Conservation (phyloP, 2,113 vertebrate genomes). For the Nibea albiflora region DNA sequence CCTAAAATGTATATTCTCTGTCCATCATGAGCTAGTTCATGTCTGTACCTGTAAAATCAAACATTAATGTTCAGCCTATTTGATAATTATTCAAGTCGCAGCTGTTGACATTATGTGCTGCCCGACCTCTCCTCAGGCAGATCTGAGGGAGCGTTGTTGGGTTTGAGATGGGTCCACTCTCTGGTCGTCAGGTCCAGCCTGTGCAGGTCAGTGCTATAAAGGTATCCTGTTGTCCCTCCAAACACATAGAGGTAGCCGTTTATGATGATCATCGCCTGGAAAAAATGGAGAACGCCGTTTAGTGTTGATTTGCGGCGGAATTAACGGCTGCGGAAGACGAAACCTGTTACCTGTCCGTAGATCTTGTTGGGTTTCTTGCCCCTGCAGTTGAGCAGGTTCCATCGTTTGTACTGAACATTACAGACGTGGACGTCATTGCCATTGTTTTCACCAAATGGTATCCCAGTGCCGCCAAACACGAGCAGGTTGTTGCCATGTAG, state of each 20-base stretch:
- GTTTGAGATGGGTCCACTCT: conserved; percentile 96
- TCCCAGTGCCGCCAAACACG: conserved; percentile 97
- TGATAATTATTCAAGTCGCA: not conserved
- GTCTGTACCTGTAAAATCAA: conserved; percentile 88
- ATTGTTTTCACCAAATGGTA: conserved; percentile 97
- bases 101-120: not conserved
- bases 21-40: conserved; percentile 95
- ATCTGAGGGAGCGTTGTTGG: conserved; percentile 92
- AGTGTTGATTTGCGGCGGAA: not conserved
- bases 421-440: conserved; percentile 97
- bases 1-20: conserved; percentile 96
- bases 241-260: conserved; percentile 97
- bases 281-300: not conserved
- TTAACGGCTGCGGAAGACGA: not conserved
- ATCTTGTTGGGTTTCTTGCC: conserved; percentile 97
- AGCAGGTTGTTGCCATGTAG: conserved; percentile 96
- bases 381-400: conserved; percentile 94
- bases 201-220: conserved; percentile 97
- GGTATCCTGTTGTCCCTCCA: conserved; percentile 98
- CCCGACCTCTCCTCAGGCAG: conserved; percentile 93
- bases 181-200: conserved; percentile 94
- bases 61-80: not conserved
- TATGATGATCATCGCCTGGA: conserved; percentile 97
- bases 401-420: conserved; percentile 95
- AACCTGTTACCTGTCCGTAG: conserved; percentile 91